A percentile compares a stretch with the other conserved stretches of the same genome.
Conservation (phyloP, 2,113 vertebrate species). For the Toxotes jaculatrix region DNA sequence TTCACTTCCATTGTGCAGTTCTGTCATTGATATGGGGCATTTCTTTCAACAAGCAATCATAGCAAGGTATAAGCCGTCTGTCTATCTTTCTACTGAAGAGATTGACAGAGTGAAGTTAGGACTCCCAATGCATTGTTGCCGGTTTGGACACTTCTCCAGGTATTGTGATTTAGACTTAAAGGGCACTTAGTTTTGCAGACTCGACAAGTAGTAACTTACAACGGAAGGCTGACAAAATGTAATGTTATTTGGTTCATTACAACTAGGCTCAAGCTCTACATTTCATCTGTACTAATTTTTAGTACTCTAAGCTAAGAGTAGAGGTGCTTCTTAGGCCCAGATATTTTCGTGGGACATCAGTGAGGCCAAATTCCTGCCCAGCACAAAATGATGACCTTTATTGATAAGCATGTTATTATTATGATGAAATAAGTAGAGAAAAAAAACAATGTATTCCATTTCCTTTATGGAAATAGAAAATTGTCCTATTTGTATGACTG, state of each 20-base stretch:
- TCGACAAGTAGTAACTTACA: too few relatives aligned
- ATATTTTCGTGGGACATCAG: neutral
- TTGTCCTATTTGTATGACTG: neutral
- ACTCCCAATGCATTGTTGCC: neutral
- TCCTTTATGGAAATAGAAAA: neutral
- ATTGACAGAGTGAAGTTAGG: neutral
- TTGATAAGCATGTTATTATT: neutral
- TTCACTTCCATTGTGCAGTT: neutral
- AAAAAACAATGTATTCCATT: neutral
- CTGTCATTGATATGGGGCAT: too few relatives aligned
- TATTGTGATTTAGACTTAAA: too few relatives aligned
- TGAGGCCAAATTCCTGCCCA: neutral
- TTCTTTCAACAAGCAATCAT: too few relatives aligned
- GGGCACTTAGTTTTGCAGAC: neutral
- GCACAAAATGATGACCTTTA: neutral
- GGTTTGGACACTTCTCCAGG: neutral
- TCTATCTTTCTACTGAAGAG: neutral
- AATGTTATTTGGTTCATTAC: too few relatives aligned
- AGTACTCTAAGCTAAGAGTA: neutral
- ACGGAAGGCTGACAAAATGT: too few relatives aligned
- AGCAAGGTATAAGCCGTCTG: too few relatives aligned
- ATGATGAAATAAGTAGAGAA: neutral
- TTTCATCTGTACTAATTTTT: neutral
- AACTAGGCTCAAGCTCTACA: neutral
- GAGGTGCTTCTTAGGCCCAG: too few relatives aligned